These are phyloP conservation scores for Cavia porcellus DNA, from an alignment of 2,113 vertebrate species.

Conservation along the genomic window DNA sequence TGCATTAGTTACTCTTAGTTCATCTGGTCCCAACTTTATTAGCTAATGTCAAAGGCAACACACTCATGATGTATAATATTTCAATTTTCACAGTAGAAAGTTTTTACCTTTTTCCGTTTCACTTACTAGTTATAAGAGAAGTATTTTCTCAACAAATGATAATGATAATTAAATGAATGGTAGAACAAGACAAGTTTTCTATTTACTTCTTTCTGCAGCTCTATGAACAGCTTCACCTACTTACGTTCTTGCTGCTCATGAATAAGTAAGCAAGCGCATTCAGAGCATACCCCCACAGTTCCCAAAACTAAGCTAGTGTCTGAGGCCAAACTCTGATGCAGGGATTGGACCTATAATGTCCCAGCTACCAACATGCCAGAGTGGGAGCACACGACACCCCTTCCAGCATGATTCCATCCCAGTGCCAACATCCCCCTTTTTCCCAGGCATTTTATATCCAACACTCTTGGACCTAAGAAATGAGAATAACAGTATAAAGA, in stretches of 20 bases:
- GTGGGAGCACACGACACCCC: neutral
- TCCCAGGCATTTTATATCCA: neutral
- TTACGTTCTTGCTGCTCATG: neutral
- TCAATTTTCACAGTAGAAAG: constrained; percentile 12
- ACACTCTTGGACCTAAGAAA: neutral
- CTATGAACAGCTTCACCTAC: neutral
- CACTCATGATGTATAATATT: neutral
- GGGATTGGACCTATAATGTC: neutral
- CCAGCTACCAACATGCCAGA: neutral
- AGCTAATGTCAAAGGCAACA: neutral
- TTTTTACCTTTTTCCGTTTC: neutral
- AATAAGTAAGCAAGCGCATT: neutral
- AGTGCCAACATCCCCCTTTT: neutral
- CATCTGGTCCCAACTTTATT: neutral
- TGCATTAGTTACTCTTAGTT: neutral
- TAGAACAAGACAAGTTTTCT: neutral
- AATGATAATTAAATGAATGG: neutral
- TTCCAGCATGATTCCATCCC: neutral
- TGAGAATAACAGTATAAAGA: neutral
- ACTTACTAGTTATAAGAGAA: neutral
- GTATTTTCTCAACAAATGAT: neutral
- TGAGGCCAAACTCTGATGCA: neutral
- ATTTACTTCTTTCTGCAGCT: neutral
- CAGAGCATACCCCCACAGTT: neutral
- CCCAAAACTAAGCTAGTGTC: neutral